A percentile compares a stretch with the other conserved stretches of the same genome.
Conservation (phyloP, 2,888 invertebrate species). For the Cheilosia urbana region DNA sequence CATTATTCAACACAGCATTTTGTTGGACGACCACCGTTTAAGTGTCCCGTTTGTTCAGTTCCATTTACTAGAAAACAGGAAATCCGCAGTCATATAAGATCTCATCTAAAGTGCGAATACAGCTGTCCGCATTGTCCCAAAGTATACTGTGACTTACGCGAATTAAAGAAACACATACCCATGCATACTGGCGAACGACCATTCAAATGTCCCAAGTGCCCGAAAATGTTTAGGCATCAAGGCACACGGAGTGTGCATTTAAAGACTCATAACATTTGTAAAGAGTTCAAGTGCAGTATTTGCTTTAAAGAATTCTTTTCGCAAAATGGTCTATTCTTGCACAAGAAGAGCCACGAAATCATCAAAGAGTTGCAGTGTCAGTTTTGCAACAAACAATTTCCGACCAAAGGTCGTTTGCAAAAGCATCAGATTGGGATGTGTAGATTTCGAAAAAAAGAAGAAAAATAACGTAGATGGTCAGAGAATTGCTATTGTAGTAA, state of each 20-base stretch:
- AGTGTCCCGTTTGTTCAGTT: constrained; percentile 13
- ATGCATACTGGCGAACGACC: constrained; percentile 48
- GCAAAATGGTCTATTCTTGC: constrained; percentile 44
- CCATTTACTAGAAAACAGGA: background rate
- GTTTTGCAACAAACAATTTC: constrained; percentile 28
- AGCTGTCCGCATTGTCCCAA: constrained; percentile 24
- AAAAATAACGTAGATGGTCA: background rate
- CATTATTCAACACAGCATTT: constrained; percentile 12
- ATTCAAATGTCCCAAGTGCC: constrained; percentile 23
- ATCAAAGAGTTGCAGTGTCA: constrained; percentile 27
- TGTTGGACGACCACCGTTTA: background rate
- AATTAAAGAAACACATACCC: constrained; percentile 13
- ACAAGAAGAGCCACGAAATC: constrained; percentile 19
- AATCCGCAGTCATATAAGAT: constrained; percentile 10
- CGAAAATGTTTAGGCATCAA: constrained; percentile 20
- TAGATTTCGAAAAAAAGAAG: background rate
- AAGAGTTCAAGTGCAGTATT: constrained; percentile 26
- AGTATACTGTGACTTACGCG: background rate
- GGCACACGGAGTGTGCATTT: constrained; percentile 5
- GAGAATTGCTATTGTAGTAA: too few species aligned
- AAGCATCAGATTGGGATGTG: constrained; percentile 13
- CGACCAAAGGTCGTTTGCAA: constrained; percentile 6
- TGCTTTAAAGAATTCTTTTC: constrained; percentile 41
- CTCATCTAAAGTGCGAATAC: constrained; percentile 25
- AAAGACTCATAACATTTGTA: constrained; percentile 21